These are phyloP conservation scores for Rhea americana DNA, from an alignment of 2,113 vertebrate genomes.

Conservation along the genomic window DNA sequence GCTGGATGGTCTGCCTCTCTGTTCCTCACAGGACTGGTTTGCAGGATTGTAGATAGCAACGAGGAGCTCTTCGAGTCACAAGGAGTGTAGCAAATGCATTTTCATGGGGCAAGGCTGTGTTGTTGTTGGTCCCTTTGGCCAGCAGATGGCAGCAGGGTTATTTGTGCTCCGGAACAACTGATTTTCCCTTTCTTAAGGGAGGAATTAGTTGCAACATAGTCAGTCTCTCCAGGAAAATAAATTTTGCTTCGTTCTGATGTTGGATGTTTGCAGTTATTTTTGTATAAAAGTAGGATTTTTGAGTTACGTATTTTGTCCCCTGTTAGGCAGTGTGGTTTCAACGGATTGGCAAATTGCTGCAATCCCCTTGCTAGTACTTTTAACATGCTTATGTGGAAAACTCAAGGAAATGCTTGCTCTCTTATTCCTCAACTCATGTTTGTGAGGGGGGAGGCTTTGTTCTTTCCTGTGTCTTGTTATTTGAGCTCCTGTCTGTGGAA, in stretches of 20 bases:
- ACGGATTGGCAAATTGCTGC: not conserved
- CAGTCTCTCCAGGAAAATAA: not conserved
- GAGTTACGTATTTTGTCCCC: not conserved
- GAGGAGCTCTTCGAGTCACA: not conserved
- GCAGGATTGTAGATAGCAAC: not conserved
- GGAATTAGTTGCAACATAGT: not conserved
- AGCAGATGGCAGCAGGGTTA: not conserved
- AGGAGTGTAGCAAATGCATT: too few species aligned
- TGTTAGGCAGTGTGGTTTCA: not conserved
- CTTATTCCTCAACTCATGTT: not conserved
- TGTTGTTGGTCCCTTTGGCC: not conserved
- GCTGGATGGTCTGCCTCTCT: not conserved
- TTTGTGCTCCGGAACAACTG: not conserved
- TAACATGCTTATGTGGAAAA: not conserved
- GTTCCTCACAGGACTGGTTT: not conserved
- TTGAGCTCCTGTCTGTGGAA: not conserved
- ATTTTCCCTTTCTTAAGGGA: not conserved
- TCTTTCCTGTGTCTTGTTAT: not conserved
- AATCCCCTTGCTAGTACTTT: accelerated
- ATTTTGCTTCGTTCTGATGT: not conserved
- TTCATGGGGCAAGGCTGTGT: not conserved
- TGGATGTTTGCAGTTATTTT: not conserved
- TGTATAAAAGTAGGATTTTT: not conserved
- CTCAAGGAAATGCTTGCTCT: not conserved
- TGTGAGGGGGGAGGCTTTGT: not conserved